phyloP scores from a whole-genome alignment of 2,888 invertebrate genomes.

The Lottia gigantea region DNA sequence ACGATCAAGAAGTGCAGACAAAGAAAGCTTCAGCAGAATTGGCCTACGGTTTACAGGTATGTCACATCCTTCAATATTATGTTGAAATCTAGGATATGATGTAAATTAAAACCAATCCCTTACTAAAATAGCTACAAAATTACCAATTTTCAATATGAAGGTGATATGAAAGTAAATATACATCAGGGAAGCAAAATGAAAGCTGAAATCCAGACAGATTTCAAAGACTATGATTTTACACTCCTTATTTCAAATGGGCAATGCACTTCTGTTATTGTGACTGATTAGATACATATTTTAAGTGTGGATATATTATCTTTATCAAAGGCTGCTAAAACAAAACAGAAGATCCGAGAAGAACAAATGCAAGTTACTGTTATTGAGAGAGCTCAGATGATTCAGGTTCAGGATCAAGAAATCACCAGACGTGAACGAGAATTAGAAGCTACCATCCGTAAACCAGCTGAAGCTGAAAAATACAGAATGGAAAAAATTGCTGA shows the following conservation, averaged over 20 bases:
- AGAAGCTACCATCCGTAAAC: conserved; percentile 91
- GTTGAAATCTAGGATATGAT: no score
- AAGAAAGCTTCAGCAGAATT: conserved; percentile 74
- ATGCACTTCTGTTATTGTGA: no score
- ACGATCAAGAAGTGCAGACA: conserved; percentile 96
- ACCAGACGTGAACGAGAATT: conserved; percentile 89
- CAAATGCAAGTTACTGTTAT: conserved; percentile 93
- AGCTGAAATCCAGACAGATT: no score
- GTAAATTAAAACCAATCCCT: no score
- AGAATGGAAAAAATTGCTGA: conserved; percentile 93
- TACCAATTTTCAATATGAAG: no score
- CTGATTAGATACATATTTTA: no score
- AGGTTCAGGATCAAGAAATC: conserved; percentile 94
- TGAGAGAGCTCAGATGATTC: conserved; percentile 91
- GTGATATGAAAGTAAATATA: no score
- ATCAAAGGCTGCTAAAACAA: conserved; percentile 78
- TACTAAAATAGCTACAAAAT: no score
- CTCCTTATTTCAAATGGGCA: no score
- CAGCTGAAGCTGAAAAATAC: conserved; percentile 94
- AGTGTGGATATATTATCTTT: not conserved
- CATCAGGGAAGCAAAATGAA: no score
- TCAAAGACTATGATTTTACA: no score
- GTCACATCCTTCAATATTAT: no score
- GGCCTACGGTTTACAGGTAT: conserved; percentile 67
- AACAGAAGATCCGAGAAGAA: conserved; percentile 94